Evolutionary conservation across 1,140 invertebrate genomes (phyloP).

Genomic region (Trichomalopsis sarcophagae): DNA sequence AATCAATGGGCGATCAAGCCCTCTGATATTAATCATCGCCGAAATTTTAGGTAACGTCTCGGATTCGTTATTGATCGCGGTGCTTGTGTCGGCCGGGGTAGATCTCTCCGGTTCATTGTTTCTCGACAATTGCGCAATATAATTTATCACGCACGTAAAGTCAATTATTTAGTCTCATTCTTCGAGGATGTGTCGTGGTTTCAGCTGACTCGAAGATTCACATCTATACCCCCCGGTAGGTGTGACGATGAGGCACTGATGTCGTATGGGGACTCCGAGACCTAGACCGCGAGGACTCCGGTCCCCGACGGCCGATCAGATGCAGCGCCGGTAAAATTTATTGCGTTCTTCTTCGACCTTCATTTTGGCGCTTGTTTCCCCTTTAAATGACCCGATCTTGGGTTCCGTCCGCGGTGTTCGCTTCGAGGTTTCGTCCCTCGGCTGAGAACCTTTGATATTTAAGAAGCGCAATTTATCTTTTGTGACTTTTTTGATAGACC

Average conservation of each 20-base stretch:
- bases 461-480: conserved; percentile 30
- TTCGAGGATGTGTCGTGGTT: not conserved
- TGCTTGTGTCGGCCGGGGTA: too few relatives aligned
- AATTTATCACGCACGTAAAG: not conserved
- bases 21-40: not conserved
- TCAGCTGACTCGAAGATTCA: not conserved
- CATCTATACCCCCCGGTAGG: not conserved
- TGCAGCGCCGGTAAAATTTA: conserved; percentile 34
- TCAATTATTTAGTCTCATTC: not conserved
- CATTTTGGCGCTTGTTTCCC: conserved; percentile 32
- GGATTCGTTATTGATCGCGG: not conserved
- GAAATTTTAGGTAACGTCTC: not conserved
- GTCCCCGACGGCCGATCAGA: conserved; percentile 12
- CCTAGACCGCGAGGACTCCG: not conserved
- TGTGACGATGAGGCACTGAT: conserved; percentile 18
- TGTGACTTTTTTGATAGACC: conserved; percentile 22
- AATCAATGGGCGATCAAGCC: conserved; percentile 23
- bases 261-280: not conserved
- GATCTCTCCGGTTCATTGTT: not conserved
- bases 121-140: not conserved
- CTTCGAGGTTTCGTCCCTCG: not conserved
- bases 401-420: not conserved
- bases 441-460: conserved; percentile 35
- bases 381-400: conserved; percentile 24
- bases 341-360: not conserved